A percentile compares a stretch with the other conserved stretches of the same genome.
These are phyloP conservation scores for Neolamprologus brichardi DNA, from an alignment of 2,113 vertebrate genomes.

Conservation along the genomic window DNA sequence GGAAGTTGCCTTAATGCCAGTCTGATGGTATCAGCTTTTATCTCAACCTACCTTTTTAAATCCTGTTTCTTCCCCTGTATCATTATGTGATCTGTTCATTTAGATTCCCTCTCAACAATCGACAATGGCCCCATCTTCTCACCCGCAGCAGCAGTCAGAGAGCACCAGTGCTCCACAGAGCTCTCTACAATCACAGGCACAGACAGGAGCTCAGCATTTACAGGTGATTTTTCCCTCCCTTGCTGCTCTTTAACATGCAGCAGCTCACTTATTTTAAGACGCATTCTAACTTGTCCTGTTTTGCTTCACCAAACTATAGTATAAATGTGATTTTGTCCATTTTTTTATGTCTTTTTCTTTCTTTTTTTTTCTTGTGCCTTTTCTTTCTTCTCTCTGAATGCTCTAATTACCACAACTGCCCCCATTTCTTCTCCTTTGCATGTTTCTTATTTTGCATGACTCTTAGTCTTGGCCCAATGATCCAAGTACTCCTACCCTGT, in stretches of 20 bases:
- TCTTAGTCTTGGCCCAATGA: slow-evolving; percentile 69
- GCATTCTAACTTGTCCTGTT: neutral
- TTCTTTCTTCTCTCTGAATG: neutral
- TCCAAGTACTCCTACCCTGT: slow-evolving; percentile 67
- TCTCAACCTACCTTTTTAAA: neutral
- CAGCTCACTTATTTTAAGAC: neutral
- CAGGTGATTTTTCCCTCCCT: slow-evolving; percentile 44
- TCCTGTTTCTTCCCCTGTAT: neutral
- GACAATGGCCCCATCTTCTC: slow-evolving; percentile 32
- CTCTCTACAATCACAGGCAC: slow-evolving; percentile 5
- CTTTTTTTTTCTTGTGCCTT: neutral
- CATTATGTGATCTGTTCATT: neutral
- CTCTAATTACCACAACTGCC: neutral
- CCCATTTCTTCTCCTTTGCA: slow-evolving; percentile 25
- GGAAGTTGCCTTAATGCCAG: neutral
- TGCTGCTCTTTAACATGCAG: neutral
- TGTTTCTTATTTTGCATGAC: slow-evolving; percentile 61
- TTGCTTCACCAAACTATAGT: neutral
- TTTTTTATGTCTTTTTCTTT: neutral
- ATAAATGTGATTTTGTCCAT: neutral
- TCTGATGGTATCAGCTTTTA: neutral
- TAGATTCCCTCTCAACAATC: slow-evolving; percentile 47
- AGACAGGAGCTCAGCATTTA: slow-evolving; percentile 31
- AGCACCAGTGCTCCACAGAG: slow-evolving; percentile 24
- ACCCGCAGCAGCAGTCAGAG: slow-evolving; percentile 44